phyloP scores from a whole-genome alignment of 2,797 vertebrate genomes.

The Anguilla megastoma region DNA sequence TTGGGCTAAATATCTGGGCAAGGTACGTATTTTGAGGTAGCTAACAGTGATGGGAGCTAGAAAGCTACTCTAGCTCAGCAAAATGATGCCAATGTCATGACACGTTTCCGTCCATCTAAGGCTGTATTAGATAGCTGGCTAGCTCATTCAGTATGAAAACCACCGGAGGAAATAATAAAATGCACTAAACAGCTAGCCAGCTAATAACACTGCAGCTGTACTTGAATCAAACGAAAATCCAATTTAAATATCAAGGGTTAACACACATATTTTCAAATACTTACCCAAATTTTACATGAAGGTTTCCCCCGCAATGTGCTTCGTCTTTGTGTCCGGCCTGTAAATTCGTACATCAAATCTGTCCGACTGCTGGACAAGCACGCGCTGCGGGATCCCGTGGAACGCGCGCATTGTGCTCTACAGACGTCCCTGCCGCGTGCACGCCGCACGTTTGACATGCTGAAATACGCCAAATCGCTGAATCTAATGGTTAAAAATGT shows the following conservation, averaged over 20 bases:
- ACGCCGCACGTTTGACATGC: not conserved
- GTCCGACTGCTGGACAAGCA: not conserved
- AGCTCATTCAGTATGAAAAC: not conserved
- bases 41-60: not conserved
- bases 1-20: not conserved
- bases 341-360: not conserved
- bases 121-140: not conserved
- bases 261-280: not conserved
- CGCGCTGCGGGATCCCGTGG: slow-evolving; percentile 10
- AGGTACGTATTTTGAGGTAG: not conserved
- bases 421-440: not conserved
- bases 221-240: not conserved
- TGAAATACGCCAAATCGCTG: not conserved
- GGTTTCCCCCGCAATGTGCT: not conserved
- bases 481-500: not conserved
- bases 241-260: not conserved
- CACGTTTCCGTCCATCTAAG: slow-evolving; percentile 10
- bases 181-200: not conserved
- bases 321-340: slow-evolving; percentile 10
- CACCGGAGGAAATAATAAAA: not conserved
- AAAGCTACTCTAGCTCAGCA: not conserved
- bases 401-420: not conserved
- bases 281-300: not conserved
- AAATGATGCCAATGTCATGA: slow-evolving; percentile 17
- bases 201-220: not conserved